Evolutionary conservation across 2,888 invertebrate species (phyloP), one percentile per base, ranked within the genome.

Genomic region (Hirtodrosophila cameraria): DNA sequence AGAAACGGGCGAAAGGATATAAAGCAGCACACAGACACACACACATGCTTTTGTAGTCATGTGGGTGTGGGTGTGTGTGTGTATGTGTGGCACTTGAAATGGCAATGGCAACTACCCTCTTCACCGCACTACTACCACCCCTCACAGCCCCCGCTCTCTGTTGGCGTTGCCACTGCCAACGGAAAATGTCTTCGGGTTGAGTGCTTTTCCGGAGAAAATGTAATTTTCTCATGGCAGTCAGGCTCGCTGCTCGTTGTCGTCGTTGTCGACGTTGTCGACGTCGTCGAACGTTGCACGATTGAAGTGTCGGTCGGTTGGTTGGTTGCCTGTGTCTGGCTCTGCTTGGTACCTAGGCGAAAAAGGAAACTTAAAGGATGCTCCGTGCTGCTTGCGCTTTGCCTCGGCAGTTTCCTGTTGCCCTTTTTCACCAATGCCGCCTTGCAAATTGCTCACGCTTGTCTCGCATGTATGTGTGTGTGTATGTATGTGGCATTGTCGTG

Each of bases 151-250:
- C 30, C 20, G 15, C 25, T 50, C 31, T 49, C 55, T 20, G 65
- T 49, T 75, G 52, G 58, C 62, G 82, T 79, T 78, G 73, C 77
- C 68, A 63, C 58, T 74, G 74, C 75, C 74, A 81, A 80, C 76
- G 78, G 87, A 87, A 80, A 70, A 75, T 85, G 83, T 82, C 80
- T 82, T 76, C 76, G 88, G 87, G 86, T 80, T 77, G 80, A 80
- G 79, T 81, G 76, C 85, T 79, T 87, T 87, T 88, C 87, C 86
- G 77, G 84, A 74, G 85, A 82, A 87, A 87, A 86, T 88, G 86
- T 85, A 85, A 88, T 88, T 87, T 88, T 87, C 86, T 86, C 82
- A 76, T 72, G 76, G 84, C 77, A 79, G 80, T 62, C 84, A 72
- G 52, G 54, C 66, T 52, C 62, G 63, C 45, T 61, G 55, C 50